These are phyloP conservation scores for Calycopis cecrops DNA, from an alignment of 1,140 invertebrate species.

Conservation along the genomic window DNA sequence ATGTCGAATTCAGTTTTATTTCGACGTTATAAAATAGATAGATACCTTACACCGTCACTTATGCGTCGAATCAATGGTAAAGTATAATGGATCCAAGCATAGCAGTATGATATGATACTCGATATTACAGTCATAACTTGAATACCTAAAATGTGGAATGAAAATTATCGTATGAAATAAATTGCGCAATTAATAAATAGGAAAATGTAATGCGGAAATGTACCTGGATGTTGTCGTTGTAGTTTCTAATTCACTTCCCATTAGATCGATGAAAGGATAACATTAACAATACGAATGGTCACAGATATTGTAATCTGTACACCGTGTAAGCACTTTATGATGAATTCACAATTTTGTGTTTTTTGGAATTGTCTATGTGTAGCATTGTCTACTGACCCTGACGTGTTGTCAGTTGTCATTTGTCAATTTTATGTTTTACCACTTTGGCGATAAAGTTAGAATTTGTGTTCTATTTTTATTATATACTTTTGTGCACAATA, in stretches of 20 bases:
- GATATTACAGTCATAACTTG: conserved; percentile 36
- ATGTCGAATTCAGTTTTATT: too few species aligned
- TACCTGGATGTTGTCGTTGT: conserved; percentile 54
- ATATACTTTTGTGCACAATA: conserved; percentile 70
- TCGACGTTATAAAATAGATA: conserved; percentile 20
- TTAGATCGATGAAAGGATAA: conserved; percentile 11
- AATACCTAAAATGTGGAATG: conserved; percentile 20
- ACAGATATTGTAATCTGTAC: too few species aligned
- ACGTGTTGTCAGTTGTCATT: too few species aligned
- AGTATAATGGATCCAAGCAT: conserved; percentile 44
- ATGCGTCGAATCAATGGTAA: conserved; percentile 45
- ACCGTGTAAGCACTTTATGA: too few species aligned
- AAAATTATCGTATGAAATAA: background rate
- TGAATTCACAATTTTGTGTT: too few species aligned
- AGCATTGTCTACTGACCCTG: too few species aligned
- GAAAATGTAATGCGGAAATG: background rate
- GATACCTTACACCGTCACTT: conserved; percentile 48
- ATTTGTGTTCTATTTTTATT: conserved; percentile 60
- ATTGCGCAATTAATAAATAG: conserved; percentile 27
- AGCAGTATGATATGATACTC: conserved; percentile 37
- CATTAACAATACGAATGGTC: too few species aligned
- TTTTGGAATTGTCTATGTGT: too few species aligned
- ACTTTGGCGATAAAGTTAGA: conserved; percentile 63
- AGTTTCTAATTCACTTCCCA: conserved; percentile 60
- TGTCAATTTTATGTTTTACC: too few species aligned